These are phyloP conservation scores for Palloptera scutellata DNA, from an alignment of 2,888 invertebrate species.

Conservation along the genomic window DNA sequence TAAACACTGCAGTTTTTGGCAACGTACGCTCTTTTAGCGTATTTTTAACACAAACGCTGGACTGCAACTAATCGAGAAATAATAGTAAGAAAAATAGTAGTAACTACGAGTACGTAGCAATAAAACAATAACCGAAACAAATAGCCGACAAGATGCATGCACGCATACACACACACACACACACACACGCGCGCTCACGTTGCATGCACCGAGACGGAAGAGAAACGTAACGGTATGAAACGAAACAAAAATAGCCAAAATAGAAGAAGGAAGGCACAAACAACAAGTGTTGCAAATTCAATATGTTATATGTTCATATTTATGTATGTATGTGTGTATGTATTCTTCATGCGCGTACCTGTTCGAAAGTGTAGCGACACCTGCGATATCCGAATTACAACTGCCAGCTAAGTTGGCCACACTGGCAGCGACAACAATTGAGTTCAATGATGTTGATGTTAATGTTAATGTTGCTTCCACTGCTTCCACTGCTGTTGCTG, in stretches of 20 bases:
- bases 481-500: conserved; percentile 12
- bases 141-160: conserved; percentile 1
- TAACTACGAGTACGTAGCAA: conserved; percentile 24
- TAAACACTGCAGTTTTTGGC: too few species aligned
- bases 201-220: too few species aligned
- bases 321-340: too few species aligned
- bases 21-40: too few species aligned
- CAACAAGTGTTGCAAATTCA: neutral
- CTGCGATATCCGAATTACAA: conserved; percentile 63
- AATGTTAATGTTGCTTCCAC: conserved; percentile 28
- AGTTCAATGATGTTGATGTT: neutral
- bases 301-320: too few species aligned
- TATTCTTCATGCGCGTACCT: conserved; percentile 55
- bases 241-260: too few species aligned
- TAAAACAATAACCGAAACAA: conserved; percentile 29
- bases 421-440: conserved; percentile 37
- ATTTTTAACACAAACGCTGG: too few species aligned
- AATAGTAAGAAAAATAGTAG: too few species aligned
- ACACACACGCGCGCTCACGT: neutral
- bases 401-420: conserved; percentile 52
- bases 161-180: conserved; percentile 7
- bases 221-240: too few species aligned
- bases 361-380: conserved; percentile 56
- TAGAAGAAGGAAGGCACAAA: too few species aligned
- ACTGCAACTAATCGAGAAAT: too few species aligned